Conservation (phyloP, 92 coral and sea anemone genomes). For the Palythoa heliodiscus region DNA sequence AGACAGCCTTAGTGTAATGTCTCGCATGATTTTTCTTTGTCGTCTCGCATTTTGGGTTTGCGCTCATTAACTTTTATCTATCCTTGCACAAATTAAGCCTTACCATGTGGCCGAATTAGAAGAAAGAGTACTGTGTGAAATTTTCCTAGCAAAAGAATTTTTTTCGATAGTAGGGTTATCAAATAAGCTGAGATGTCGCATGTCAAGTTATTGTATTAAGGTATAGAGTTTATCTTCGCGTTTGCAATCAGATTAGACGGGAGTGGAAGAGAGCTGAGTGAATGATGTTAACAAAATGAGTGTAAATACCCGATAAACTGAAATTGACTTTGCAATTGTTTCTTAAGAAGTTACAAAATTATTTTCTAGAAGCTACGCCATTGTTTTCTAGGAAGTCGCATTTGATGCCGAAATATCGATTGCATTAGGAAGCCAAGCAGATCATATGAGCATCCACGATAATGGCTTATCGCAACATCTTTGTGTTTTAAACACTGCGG, state of each 20-base stretch:
- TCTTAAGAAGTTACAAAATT: slow-evolving; percentile 12
- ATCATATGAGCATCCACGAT: slow-evolving; percentile 6
- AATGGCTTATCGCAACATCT: slow-evolving; percentile 31
- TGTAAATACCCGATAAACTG: slow-evolving; percentile 43
- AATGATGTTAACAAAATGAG: slow-evolving; percentile 23
- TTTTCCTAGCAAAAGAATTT: slow-evolving; percentile 26
- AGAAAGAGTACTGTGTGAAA: neutral
- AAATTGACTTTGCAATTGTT: slow-evolving; percentile 18
- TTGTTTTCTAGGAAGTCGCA: slow-evolving; percentile 7
- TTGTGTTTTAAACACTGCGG: slow-evolving; percentile 6
- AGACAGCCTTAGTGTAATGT: neutral
- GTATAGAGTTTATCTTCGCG: slow-evolving; percentile 18
- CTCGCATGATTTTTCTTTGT: neutral
- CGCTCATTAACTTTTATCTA: slow-evolving; percentile 21
- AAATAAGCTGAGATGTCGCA: slow-evolving; percentile 23
- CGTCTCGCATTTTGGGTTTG: neutral
- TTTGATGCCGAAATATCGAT: slow-evolving; percentile 1
- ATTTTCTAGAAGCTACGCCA: slow-evolving; percentile 40
- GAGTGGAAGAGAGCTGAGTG: slow-evolving; percentile 19
- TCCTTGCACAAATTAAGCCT: neutral
- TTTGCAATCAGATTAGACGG: slow-evolving; percentile 42
- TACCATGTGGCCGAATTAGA: slow-evolving; percentile 14
- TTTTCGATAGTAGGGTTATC: slow-evolving; percentile 23
- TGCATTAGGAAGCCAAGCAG: neutral
- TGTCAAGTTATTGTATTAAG: slow-evolving; percentile 30